These are phyloP conservation scores for Crossocerus cetratus DNA, from an alignment of 2,888 invertebrate genomes.

Conservation along the genomic window DNA sequence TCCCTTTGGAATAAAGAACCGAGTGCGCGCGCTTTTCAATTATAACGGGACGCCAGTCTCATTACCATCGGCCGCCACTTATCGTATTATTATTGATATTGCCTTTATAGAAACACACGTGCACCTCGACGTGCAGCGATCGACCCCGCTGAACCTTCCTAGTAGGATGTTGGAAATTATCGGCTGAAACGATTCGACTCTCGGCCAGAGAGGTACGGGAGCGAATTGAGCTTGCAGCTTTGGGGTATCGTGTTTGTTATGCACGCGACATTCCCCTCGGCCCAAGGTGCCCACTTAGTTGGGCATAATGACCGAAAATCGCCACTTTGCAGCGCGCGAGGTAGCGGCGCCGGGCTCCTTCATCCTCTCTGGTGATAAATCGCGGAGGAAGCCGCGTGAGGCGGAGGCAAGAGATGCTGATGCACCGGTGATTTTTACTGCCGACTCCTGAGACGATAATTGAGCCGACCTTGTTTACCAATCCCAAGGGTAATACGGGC, in stretches of 20 bases:
- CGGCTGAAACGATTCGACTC: constrained; percentile 4
- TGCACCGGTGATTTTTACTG: constrained; percentile 44
- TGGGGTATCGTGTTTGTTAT: constrained; percentile 46
- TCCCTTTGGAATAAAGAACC: too few species aligned
- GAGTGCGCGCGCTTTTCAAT: not conserved
- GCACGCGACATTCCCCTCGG: constrained; percentile 30
- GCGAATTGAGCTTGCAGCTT: not conserved
- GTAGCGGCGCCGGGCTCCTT: constrained; percentile 26
- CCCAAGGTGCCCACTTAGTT: constrained; percentile 45
- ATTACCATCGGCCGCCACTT: constrained; percentile 13
- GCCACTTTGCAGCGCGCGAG: constrained; percentile 36
- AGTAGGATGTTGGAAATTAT: not conserved
- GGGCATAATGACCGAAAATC: constrained; percentile 55
- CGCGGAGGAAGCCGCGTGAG: not conserved
- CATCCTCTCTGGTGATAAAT: constrained; percentile 41
- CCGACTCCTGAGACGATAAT: constrained; percentile 46
- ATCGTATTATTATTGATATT: constrained; percentile 4
- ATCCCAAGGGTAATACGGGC: constrained; percentile 26
- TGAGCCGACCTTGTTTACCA: constrained; percentile 43
- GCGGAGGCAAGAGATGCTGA: not conserved
- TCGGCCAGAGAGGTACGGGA: not conserved
- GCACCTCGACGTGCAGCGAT: not conserved
- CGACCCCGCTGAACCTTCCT: not conserved
- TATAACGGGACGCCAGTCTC: not conserved
- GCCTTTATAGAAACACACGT: not conserved